Percentiles rank a stretch among this genome's conserved stretches.
These are phyloP conservation scores for Ophioderma brevispina DNA, from an alignment of 35 echinoderm and acorn worm species.

Conservation along the genomic window DNA sequence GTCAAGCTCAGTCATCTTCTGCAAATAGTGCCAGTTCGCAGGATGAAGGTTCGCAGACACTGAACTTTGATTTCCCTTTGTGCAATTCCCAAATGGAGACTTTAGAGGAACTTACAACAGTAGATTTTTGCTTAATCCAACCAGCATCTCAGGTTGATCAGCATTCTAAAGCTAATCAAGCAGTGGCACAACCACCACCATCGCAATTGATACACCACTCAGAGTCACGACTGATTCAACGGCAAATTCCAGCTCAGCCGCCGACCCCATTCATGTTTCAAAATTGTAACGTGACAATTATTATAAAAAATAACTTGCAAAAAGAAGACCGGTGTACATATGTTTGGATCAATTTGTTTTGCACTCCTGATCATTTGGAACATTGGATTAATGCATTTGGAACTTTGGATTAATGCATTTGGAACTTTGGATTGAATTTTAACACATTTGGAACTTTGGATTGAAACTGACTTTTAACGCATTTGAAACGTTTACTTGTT, in stretches of 20 bases:
- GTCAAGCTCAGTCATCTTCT: no score
- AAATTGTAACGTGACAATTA: slow-evolving; percentile 1
- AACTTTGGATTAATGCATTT: neutral
- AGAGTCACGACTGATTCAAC: neutral
- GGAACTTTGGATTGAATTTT: neutral
- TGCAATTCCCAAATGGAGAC: slow-evolving; percentile 1
- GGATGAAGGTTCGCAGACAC: neutral
- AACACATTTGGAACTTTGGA: neutral
- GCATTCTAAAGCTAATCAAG: neutral
- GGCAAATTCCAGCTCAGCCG: slow-evolving; percentile 5
- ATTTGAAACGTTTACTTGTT: no score
- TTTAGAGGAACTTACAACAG: neutral
- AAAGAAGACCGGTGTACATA: neutral
- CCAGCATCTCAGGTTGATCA: neutral
- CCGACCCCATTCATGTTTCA: neutral
- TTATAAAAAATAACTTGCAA: neutral
- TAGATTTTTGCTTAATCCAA: neutral
- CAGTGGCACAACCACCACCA: neutral
- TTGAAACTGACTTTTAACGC: no score
- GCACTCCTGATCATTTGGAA: no score
- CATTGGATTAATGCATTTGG: neutral
- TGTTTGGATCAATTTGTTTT: neutral
- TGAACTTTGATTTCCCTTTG: neutral
- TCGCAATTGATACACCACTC: neutral
- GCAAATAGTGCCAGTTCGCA: neutral